phyloP scores from a whole-genome alignment of 2,113 vertebrate species.

The Cyprinodon brontotheroides region DNA sequence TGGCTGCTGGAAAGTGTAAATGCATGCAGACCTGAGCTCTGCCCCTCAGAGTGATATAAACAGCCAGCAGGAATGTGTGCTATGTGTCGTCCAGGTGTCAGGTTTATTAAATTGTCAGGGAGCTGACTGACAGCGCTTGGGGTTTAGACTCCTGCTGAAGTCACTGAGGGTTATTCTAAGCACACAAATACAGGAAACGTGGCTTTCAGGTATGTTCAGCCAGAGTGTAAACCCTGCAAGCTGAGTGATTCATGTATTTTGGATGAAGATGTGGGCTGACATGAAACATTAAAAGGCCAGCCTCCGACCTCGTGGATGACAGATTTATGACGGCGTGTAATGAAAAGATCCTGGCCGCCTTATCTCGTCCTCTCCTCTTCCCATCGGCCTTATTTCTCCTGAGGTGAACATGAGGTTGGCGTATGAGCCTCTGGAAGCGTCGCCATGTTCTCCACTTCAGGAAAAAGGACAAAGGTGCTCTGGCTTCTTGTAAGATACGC shows the following conservation, averaged over 20 bases:
- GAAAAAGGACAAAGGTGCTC: not conserved
- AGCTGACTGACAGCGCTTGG: slow-evolving; percentile 41
- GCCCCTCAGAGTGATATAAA: slow-evolving; percentile 67
- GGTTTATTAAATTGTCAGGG: slow-evolving; percentile 73
- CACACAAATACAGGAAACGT: not conserved
- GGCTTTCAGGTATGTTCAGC: not conserved
- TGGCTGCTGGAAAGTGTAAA: slow-evolving; percentile 23
- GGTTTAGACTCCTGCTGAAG: slow-evolving; percentile 7
- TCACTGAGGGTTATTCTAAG: not conserved
- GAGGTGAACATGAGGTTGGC: slow-evolving; percentile 19
- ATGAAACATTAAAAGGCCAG: not conserved
- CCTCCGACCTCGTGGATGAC: slow-evolving; percentile 5
- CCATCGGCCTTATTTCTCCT: not conserved
- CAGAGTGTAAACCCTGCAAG: not conserved
- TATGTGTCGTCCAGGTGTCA: slow-evolving; percentile 71
- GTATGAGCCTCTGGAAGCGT: not conserved
- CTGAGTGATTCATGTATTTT: not conserved
- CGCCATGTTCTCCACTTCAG: slow-evolving; percentile 15
- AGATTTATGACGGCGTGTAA: slow-evolving; percentile 22
- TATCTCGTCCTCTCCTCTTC: not conserved
- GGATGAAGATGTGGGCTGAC: not conserved
- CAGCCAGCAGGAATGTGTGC: slow-evolving; percentile 61
- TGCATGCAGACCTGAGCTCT: slow-evolving; percentile 16
- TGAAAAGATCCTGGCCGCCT: slow-evolving; percentile 21
- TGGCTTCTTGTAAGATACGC: no score